Evolutionary conservation across 2,113 vertebrate species (phyloP).

Genomic region (Brachypteracias leptosomus): DNA sequence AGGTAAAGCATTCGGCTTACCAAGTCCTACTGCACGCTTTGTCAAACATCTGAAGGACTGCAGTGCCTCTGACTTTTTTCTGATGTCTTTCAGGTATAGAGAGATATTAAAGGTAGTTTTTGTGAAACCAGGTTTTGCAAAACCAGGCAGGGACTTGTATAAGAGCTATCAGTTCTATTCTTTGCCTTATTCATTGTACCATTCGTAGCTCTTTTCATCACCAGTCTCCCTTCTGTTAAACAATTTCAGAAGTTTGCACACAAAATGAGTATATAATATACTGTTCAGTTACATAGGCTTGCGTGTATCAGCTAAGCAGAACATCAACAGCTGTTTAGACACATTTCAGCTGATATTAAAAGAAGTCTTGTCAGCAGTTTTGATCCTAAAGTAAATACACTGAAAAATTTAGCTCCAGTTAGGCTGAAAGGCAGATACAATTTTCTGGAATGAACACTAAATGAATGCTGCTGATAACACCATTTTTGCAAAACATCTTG

Average conservation of each 20-base stretch:
- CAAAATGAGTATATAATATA: not conserved
- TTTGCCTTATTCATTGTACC: not conserved
- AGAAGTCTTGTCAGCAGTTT: not conserved
- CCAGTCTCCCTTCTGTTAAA: not conserved
- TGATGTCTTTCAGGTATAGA: not conserved
- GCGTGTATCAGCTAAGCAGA: conserved; percentile 7
- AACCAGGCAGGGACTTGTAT: not conserved
- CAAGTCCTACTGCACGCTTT: not conserved
- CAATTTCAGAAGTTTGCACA: conserved; percentile 8
- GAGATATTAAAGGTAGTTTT: not conserved
- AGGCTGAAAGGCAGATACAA: not conserved
- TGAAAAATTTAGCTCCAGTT: conserved; percentile 27
- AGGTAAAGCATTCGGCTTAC: not conserved
- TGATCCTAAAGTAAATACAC: conserved; percentile 35
- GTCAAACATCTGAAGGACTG: conserved; percentile 36
- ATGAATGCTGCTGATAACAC: not conserved
- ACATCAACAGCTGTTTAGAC: conserved; percentile 11
- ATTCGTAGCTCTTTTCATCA: not conserved
- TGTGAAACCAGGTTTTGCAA: not conserved
- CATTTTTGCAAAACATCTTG: not conserved
- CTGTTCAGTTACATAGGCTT: not conserved
- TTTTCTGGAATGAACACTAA: conserved; percentile 4
- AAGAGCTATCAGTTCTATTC: not conserved
- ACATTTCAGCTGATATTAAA: not conserved
- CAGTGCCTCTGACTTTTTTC: not conserved